Evolutionary conservation across 1,140 invertebrate species (phyloP).

Genomic region (Caligus rogercresseyi): DNA sequence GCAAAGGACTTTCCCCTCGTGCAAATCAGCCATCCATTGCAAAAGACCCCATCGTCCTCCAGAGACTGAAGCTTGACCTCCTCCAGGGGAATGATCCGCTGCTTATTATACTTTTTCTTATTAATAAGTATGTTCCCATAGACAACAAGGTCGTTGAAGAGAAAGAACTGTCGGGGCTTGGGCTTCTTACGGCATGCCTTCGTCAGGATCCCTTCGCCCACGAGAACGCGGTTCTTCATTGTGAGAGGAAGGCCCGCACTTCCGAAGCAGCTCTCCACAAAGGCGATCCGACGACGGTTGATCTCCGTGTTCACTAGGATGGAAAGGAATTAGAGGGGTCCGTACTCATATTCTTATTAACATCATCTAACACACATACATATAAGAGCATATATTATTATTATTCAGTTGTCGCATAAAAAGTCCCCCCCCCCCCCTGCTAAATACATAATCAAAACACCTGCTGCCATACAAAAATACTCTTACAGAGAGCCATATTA

Average conservation of each 20-base stretch:
- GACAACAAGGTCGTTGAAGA: conserved; percentile 96
- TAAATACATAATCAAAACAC: too few relatives aligned
- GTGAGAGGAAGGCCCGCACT: conserved; percentile 72
- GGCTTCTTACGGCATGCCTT: conserved; percentile 99
- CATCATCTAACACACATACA: background rate
- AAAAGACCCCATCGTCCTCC: conserved; percentile 70
- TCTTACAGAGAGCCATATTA: background rate
- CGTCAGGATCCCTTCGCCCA: conserved; percentile 94
- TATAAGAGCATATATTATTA: background rate
- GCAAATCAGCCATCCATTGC: conserved; percentile 93
- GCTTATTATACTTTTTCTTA: conserved; percentile 98
- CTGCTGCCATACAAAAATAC: background rate
- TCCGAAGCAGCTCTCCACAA: conserved; percentile 94
- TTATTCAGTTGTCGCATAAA: too few relatives aligned
- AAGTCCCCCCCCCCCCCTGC: too few relatives aligned
- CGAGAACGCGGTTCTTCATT: conserved; percentile 78
- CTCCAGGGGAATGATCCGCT: conserved; percentile 93
- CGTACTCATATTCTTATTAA: background rate
- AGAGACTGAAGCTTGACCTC: conserved; percentile 89
- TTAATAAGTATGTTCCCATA: conserved; percentile 98
- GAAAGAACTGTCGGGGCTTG: conserved; percentile 90
- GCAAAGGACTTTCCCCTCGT: conserved; percentile 97
- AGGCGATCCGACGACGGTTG: conserved; percentile 76
- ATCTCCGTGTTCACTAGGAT: conserved; percentile 94
- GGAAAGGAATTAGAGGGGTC: conserved; percentile 34